phyloP scores from a whole-genome alignment of 2,888 invertebrate species.

The Flexamia atlantica region DNA sequence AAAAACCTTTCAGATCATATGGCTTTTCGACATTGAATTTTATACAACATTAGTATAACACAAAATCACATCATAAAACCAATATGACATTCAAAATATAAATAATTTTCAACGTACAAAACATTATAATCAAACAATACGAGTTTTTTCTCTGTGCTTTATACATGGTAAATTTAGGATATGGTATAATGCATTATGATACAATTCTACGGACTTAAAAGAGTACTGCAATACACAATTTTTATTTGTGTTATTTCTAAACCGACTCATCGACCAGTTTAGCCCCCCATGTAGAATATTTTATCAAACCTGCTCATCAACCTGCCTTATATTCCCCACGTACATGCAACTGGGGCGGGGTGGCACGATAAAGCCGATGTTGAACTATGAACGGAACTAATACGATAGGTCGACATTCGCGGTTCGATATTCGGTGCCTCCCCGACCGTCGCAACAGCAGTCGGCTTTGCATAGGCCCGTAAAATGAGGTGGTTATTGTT shows the following conservation, averaged over 20 bases:
- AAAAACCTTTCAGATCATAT: not conserved
- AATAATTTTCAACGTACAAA: too few relatives aligned
- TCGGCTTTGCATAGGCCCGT: conserved; percentile 42
- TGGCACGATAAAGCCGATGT: not conserved
- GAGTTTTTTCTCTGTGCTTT: too few relatives aligned
- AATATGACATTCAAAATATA: too few relatives aligned
- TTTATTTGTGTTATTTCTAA: not conserved
- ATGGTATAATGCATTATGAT: too few relatives aligned
- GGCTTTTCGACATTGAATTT: too few relatives aligned
- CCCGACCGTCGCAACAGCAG: conserved; percentile 38
- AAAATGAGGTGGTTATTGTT: conserved; percentile 41
- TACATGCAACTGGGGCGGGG: not conserved
- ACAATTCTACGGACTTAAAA: too few relatives aligned
- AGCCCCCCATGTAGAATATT: not conserved
- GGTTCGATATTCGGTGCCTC: not conserved
- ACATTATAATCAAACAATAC: too few relatives aligned
- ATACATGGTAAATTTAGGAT: too few relatives aligned
- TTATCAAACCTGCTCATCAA: not conserved
- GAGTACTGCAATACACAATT: too few relatives aligned
- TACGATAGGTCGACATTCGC: not conserved
- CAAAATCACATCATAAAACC: too few relatives aligned
- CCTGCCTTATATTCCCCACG: not conserved
- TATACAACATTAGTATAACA: too few relatives aligned
- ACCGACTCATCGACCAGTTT: not conserved
- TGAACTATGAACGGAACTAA: not conserved